Base-by-base conservation (phyloP, 2,113 vertebrate genomes). In the Sula dactylatra region DNA sequence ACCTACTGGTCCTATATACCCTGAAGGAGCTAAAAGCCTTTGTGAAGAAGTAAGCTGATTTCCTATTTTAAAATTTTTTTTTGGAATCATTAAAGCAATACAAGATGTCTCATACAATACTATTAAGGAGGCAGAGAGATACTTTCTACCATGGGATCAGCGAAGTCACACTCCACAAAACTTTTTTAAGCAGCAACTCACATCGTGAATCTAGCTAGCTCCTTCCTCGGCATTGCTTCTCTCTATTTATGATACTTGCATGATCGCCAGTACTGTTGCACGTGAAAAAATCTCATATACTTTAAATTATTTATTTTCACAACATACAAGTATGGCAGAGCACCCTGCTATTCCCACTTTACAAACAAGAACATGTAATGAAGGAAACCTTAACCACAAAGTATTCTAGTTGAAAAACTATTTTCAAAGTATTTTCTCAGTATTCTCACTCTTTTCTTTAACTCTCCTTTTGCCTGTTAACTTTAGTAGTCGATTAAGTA, bases 1-100 rank as follows among this genome's bases (percentile, higher is more conserved):
- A 96, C 88, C 96, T 96, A 92, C 50, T 93, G 83, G 94, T 96
- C 90, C 96, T 95, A 94, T 70, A 92, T 95, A 96, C 93, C 92
- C 96, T 94, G 94, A 97, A 95, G 91, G 93, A 97, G 70, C 94
- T 91, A 82, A 85, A 89, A 95, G 95, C 88, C 91, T 96, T 96
- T 96, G 79, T 93, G 90, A 91, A 96, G 91, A 96, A 96, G 88
- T 93, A 95, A 97, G 92, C 89, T 97, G 93, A 97, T 97, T 96
- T 96, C 91, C 94, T 95, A 71, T 94, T 95, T 96, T 88, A 95
- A 85, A 94, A 95, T 85, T 97, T 91, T 92, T 91, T 93, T 94
- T 90, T 83, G 42, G 67, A 91, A 82, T 88, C 91, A 96, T 97
- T 97, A 97, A 96, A 94, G 91, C 78, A 85, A 82, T 71, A 85